A percentile compares a stretch with the other conserved stretches of the same genome.
These are phyloP conservation scores for Agrotis puta DNA, from an alignment of 2,888 invertebrate species.

Conservation along the genomic window DNA sequence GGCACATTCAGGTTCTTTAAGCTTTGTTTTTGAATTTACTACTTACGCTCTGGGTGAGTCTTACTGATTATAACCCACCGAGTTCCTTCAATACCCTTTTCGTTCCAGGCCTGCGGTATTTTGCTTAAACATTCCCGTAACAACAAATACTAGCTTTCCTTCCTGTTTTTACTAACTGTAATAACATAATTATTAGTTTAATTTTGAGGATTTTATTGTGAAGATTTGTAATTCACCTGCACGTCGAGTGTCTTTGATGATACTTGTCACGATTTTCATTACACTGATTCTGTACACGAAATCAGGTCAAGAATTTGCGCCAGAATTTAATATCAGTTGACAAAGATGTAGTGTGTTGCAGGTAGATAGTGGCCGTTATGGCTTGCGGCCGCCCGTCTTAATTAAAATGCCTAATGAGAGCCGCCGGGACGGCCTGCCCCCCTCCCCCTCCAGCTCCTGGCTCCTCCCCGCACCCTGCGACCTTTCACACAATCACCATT, in stretches of 20 bases:
- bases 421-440: constrained; percentile 45
- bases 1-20: too few species aligned
- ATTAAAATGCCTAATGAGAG: constrained; percentile 82
- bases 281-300: constrained; percentile 22
- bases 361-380: constrained; percentile 64
- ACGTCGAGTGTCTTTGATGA: not conserved
- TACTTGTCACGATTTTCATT: not conserved
- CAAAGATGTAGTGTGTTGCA: constrained; percentile 61
- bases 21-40: too few species aligned
- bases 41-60: too few species aligned
- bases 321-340: constrained; percentile 57
- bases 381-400: constrained; percentile 69
- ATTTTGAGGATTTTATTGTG: constrained; percentile 3
- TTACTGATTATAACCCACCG: too few species aligned
- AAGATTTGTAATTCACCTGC: not conserved
- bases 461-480: constrained; percentile 23
- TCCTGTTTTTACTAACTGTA: too few species aligned
- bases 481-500: constrained; percentile 62
- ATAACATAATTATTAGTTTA: too few species aligned
- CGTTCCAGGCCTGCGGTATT: too few species aligned
- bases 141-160: too few species aligned
- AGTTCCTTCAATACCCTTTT: too few species aligned
- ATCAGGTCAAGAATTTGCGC: constrained; percentile 46
- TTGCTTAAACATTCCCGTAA: too few species aligned
- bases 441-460: constrained; percentile 20